phyloP scores from a whole-genome alignment of 2,888 invertebrate genomes.

The Pyrocoelia pectoralis region DNA sequence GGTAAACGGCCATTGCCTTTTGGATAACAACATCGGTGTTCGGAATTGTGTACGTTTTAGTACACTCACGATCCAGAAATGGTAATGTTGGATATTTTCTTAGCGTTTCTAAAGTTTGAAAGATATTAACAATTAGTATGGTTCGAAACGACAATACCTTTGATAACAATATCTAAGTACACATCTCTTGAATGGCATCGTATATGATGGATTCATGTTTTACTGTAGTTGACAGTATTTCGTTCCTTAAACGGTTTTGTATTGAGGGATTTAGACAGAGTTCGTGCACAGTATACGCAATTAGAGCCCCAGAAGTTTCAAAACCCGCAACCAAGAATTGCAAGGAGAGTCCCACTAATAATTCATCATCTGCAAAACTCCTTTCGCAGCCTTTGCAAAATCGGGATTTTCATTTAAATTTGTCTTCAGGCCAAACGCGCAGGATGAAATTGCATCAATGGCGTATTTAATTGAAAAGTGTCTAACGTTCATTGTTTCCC shows the following conservation, averaged over 20 bases:
- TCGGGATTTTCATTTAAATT: constrained; percentile 53
- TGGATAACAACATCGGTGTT: too few species aligned
- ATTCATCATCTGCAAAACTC: constrained; percentile 44
- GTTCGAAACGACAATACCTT: constrained; percentile 48
- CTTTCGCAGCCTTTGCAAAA: constrained; percentile 51
- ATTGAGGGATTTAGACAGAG: constrained; percentile 58
- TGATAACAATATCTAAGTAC: constrained; percentile 62
- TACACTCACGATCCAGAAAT: too few species aligned
- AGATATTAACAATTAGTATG: too few species aligned
- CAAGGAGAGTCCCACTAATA: constrained; percentile 57
- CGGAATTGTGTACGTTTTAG: too few species aligned
- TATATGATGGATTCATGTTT: constrained; percentile 57
- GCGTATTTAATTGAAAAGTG: constrained; percentile 56
- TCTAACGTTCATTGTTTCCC: constrained; percentile 47
- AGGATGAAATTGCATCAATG: constrained; percentile 59
- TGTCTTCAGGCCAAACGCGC: constrained; percentile 57
- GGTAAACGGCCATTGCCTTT: too few species aligned
- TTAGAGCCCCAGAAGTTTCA: constrained; percentile 62
- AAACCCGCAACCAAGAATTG: constrained; percentile 64
- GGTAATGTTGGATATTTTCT: too few species aligned
- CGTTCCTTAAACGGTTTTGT: constrained; percentile 60
- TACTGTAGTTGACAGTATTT: constrained; percentile 54
- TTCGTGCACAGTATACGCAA: constrained; percentile 59
- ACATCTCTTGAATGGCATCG: constrained; percentile 61
- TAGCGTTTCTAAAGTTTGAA: too few species aligned